These are phyloP conservation scores for Eristalinus sepulchralis DNA, from an alignment of 2,888 invertebrate genomes.

Conservation along the genomic window DNA sequence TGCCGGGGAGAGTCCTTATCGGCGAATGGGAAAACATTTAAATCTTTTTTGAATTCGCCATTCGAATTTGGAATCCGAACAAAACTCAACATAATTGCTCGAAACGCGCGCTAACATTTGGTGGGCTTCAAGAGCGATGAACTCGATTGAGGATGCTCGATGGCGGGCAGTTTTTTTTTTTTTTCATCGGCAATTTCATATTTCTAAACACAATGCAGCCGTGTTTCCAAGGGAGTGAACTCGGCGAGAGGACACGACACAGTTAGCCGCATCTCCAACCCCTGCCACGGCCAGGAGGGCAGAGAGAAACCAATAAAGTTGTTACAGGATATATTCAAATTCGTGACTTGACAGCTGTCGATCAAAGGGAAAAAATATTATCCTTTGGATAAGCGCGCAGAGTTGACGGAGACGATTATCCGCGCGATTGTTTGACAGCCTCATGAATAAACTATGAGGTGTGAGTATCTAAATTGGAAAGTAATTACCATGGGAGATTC, in stretches of 20 bases:
- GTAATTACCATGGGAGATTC: conserved; percentile 49
- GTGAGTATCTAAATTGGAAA: conserved; percentile 63
- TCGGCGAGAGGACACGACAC: conserved; percentile 49
- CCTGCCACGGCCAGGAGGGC: conserved; percentile 4
- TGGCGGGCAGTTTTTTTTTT: conserved; percentile 55
- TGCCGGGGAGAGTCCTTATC: conserved; percentile 40
- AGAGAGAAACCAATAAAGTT: conserved; percentile 47
- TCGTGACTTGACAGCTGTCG: conserved; percentile 70
- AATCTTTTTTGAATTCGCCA: conserved; percentile 45
- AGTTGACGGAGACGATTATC: conserved; percentile 57
- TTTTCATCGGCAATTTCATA: conserved; percentile 16
- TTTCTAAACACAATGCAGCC: conserved; percentile 54
- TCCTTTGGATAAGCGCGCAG: conserved; percentile 30
- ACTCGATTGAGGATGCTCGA: conserved; percentile 65
- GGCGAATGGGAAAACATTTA: conserved; percentile 66
- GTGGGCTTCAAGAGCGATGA: conserved; percentile 66
- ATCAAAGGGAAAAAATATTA: conserved; percentile 62
- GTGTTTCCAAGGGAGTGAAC: conserved; percentile 63
- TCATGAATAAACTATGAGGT: conserved; percentile 70
- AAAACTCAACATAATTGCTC: conserved; percentile 70
- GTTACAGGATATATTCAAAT: conserved; percentile 70
- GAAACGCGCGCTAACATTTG: conserved; percentile 57
- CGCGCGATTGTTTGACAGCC: conserved; percentile 38
- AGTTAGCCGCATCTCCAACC: conserved; percentile 38
- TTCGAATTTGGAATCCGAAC: conserved; percentile 41